Conservation (phyloP, 1,140 invertebrate genomes). For the Scaptodrosophila lebanonensis region DNA sequence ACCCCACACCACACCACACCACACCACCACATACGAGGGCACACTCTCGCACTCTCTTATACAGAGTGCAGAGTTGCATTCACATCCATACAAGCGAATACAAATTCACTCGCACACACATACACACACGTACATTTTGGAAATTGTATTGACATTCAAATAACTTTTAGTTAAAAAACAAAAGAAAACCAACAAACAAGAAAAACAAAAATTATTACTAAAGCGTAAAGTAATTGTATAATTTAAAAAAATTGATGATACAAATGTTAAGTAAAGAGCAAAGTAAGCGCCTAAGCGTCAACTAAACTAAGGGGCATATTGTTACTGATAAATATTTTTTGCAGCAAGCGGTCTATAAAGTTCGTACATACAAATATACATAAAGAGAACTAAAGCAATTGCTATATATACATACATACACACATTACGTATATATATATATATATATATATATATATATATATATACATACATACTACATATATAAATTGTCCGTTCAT, state of each 20-base stretch:
- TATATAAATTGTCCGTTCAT: conserved; percentile 38
- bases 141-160: conserved; percentile 25
- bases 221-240: too few relatives aligned
- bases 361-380: not conserved
- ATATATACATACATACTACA: conserved; percentile 32
- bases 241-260: not conserved
- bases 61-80: conserved; percentile 18
- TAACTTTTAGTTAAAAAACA: conserved; percentile 4
- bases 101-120: conserved; percentile 15
- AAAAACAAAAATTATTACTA: too few relatives aligned
- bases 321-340: conserved; percentile 32
- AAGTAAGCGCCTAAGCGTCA: not conserved
- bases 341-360: not conserved
- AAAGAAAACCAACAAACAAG: not conserved
- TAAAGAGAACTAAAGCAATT: conserved; percentile 2
- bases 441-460: conserved; percentile 22
- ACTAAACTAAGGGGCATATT: conserved; percentile 24
- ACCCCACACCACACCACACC: conserved; percentile 5
- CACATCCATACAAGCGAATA: conserved; percentile 21
- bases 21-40: conserved; percentile 22
- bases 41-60: conserved; percentile 15
- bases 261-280: not conserved
- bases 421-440: conserved; percentile 15
- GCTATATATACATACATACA: conserved; percentile 8
- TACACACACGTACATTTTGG: conserved; percentile 16